phyloP scores from a whole-genome alignment of 2,888 invertebrate species.

The Brachylomia viminalis region DNA sequence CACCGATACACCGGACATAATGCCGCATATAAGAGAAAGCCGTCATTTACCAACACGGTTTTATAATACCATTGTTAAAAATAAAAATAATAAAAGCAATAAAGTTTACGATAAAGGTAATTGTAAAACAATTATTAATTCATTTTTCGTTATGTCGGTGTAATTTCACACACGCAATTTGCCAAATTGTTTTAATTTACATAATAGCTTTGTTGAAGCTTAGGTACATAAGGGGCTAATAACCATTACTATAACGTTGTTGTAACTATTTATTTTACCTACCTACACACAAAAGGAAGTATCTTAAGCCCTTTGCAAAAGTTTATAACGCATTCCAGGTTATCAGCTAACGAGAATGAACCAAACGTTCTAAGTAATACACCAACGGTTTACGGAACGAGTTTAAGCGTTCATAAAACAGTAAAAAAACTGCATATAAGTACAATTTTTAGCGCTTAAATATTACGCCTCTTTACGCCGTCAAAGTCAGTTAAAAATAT shows the following conservation, averaged over 20 bases:
- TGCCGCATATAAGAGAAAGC: slow-evolving; percentile 53
- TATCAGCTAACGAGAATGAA: slow-evolving; percentile 24
- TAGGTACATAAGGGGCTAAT: slow-evolving; percentile 33
- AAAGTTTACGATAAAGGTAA: slow-evolving; percentile 28
- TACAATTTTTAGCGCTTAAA: background rate
- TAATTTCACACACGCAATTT: slow-evolving; percentile 52
- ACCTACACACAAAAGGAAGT: slow-evolving; percentile 17
- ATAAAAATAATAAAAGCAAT: background rate
- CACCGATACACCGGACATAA: slow-evolving; percentile 9
- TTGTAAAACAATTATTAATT: slow-evolving; percentile 33
- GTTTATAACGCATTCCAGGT: slow-evolving; percentile 31
- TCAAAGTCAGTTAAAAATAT: slow-evolving; percentile 9
- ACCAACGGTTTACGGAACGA: background rate
- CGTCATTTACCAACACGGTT: background rate
- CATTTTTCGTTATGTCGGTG: slow-evolving; percentile 22
- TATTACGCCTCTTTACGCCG: background rate
- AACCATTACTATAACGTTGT: slow-evolving; percentile 13
- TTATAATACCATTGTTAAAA: slow-evolving; percentile 7
- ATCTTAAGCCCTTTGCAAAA: slow-evolving; percentile 24
- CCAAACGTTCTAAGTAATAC: slow-evolving; percentile 13
- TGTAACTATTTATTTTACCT: slow-evolving; percentile 8
- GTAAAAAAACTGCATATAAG: slow-evolving; percentile 6
- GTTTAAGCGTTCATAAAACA: background rate
- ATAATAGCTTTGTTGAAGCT: slow-evolving; percentile 40
- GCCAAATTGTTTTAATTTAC: slow-evolving; percentile 55